A percentile compares a stretch with the other conserved stretches of the same genome.
These are phyloP conservation scores for Solenopsis invicta DNA, from an alignment of 1,140 invertebrate species.

Conservation along the genomic window DNA sequence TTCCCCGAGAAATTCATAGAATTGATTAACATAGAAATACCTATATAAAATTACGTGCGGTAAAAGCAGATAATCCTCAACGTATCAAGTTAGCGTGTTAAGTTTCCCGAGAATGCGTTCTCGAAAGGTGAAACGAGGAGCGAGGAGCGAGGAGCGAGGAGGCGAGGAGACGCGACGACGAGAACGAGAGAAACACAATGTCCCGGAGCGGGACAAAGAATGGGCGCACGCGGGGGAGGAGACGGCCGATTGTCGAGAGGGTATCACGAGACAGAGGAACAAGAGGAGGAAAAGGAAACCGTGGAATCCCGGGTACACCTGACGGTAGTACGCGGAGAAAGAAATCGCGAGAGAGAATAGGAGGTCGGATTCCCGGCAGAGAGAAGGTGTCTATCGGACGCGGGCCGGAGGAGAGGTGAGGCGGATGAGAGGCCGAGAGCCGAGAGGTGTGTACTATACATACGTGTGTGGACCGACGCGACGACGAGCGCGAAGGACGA, in stretches of 20 bases:
- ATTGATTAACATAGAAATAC: conserved; percentile 1
- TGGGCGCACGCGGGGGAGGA: not conserved
- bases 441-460: not conserved
- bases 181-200: conserved; percentile 16
- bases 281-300: conserved; percentile 17
- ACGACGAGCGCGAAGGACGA: not conserved
- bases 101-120: conserved; percentile 27
- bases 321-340: conserved; percentile 7
- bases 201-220: conserved; percentile 39
- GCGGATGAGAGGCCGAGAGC: not conserved
- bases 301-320: conserved; percentile 52
- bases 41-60: not conserved
- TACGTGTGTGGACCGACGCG: not conserved
- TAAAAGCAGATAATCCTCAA: not conserved
- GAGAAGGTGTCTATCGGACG: not conserved
- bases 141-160: not conserved
- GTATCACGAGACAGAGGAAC: conserved; percentile 3
- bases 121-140: not conserved
- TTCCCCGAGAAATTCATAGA: not conserved
- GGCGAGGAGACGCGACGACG: not conserved
- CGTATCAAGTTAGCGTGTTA: not conserved
- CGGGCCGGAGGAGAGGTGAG: not conserved
- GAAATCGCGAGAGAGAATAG: not conserved
- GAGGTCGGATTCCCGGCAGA: conserved; percentile 42
- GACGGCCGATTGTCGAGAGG: not conserved